These are phyloP conservation scores for Ophiothrix spiculata DNA, from an alignment of 35 echinoderm and acorn worm genomes.

Conservation along the genomic window DNA sequence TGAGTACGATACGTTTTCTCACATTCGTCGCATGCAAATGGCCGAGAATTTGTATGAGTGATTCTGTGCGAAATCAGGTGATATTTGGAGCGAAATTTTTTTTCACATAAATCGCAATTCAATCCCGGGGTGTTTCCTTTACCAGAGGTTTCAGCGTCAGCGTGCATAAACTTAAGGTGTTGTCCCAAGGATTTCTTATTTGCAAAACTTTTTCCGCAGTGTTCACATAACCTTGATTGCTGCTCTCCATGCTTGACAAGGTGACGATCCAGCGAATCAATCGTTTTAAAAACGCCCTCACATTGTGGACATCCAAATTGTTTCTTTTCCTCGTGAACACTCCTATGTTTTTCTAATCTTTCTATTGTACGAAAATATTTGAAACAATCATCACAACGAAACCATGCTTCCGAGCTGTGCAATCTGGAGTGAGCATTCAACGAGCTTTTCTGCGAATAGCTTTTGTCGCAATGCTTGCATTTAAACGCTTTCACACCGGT, in stretches of 20 bases:
- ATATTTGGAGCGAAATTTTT: neutral
- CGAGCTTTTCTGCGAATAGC: neutral
- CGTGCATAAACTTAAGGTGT: constrained; percentile 1
- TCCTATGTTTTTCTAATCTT: neutral
- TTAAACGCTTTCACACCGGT: neutral
- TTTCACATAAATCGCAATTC: neutral
- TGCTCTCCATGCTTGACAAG: neutral
- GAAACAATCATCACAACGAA: neutral
- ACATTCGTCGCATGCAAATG: neutral
- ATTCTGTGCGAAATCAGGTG: neutral
- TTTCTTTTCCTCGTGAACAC: neutral
- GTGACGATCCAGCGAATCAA: neutral
- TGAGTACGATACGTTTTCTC: neutral
- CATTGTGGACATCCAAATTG: neutral
- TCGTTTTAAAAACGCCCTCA: neutral
- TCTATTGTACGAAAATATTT: neutral
- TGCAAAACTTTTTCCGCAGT: neutral
- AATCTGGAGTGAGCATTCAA: neutral
- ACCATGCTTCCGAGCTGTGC: neutral
- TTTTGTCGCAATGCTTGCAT: neutral
- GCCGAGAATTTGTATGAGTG: neutral
- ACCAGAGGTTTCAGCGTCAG: neutral
- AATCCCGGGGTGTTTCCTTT: neutral
- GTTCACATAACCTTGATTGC: neutral
- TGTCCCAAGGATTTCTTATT: neutral